These are phyloP conservation scores for Sebastes trivittatus DNA, from an alignment of 2,797 vertebrate species.

Conservation along the genomic window DNA sequence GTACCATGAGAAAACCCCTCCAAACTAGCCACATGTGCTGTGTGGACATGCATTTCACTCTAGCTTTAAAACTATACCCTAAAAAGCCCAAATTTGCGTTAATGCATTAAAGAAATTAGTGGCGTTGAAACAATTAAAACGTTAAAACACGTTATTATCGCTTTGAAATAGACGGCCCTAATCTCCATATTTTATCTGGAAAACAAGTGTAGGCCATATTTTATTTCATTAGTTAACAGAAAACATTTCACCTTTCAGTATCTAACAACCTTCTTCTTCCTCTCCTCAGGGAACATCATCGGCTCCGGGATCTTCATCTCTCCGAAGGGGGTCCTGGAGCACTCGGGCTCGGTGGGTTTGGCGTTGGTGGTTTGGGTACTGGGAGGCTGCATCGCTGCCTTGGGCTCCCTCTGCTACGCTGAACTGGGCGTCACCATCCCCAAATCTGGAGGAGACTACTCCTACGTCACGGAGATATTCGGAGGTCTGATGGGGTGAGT, in stretches of 20 bases:
- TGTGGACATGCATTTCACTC: background rate
- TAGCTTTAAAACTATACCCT: too few species aligned
- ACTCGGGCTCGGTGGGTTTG: constrained; percentile 93
- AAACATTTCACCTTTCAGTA: background rate
- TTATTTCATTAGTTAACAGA: background rate
- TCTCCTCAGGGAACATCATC: constrained; percentile 92
- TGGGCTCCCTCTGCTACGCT: constrained; percentile 95
- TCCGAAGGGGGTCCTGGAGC: constrained; percentile 95
- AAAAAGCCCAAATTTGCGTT: too few species aligned
- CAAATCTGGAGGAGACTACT: constrained; percentile 97
- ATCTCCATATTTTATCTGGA: background rate
- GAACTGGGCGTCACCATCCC: constrained; percentile 97
- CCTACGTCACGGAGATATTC: constrained; percentile 96
- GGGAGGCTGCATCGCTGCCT: constrained; percentile 89
- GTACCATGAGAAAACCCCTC: background rate
- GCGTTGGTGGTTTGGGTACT: constrained; percentile 94
- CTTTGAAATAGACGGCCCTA: too few species aligned
- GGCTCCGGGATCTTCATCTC: constrained; percentile 99
- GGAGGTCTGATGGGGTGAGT: constrained; percentile 95
- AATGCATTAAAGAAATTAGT: too few species aligned
- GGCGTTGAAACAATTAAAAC: too few species aligned
- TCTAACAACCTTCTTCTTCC: background rate
- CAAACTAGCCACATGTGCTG: constrained; percentile 8
- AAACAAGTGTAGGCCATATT: background rate
- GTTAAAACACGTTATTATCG: too few species aligned